Conservation (phyloP, 2,888 invertebrate species). For the Stenchaetothrips biformis region DNA sequence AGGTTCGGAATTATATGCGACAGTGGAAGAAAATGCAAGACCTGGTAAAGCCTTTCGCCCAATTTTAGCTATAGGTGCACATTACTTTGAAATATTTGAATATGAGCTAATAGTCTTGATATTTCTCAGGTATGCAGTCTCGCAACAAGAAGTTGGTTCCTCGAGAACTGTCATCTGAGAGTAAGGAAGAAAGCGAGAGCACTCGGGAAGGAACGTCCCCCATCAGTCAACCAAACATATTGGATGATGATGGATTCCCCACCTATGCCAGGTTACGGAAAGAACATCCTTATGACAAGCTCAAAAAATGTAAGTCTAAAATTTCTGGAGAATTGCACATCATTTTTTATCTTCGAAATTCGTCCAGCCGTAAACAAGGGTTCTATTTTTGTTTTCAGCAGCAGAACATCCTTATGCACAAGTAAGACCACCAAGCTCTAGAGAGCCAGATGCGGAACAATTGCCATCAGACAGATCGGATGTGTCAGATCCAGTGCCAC, state of each 20-base stretch:
- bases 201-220: not conserved
- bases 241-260: slow-evolving; percentile 53
- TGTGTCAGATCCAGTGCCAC: slow-evolving; percentile 47
- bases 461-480: slow-evolving; percentile 33
- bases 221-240: not conserved
- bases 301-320: slow-evolving; percentile 54
- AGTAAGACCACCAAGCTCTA: slow-evolving; percentile 36
- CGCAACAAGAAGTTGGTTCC: not conserved
- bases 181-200: slow-evolving; percentile 25
- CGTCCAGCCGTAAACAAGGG: slow-evolving; percentile 6
- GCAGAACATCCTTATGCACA: slow-evolving; percentile 45
- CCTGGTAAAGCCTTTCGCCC: slow-evolving; percentile 43
- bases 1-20: slow-evolving; percentile 79
- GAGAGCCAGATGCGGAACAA: slow-evolving; percentile 29
- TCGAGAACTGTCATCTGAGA: slow-evolving; percentile 27
- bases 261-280: slow-evolving; percentile 60
- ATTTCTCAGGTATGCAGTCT: not conserved
- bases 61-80: slow-evolving; percentile 39
- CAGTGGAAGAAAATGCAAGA: slow-evolving; percentile 59
- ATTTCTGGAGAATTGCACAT: slow-evolving; percentile 37
- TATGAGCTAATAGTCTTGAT: not conserved
- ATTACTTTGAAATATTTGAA: not conserved
- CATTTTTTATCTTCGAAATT: not conserved
- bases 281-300: slow-evolving; percentile 69
- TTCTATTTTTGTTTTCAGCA: slow-evolving; percentile 32